Percentiles rank a stretch among this genome's conserved stretches.
Conservation (phyloP, 2,888 invertebrate species). For the Pachliopta kotzebuea region DNA sequence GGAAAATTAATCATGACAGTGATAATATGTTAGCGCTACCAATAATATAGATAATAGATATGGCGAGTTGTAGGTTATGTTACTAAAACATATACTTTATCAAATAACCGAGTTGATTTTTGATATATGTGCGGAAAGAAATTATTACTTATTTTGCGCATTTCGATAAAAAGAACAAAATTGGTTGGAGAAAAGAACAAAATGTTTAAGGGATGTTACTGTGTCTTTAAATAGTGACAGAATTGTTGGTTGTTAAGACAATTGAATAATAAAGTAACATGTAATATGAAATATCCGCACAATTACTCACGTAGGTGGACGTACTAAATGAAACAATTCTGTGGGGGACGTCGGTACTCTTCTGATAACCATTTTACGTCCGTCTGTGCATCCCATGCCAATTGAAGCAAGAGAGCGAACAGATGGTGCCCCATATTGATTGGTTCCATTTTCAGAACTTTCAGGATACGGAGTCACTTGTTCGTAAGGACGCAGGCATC, state of each 20-base stretch:
- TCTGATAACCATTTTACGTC: conserved; percentile 90
- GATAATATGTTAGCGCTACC: background rate
- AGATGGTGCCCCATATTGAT: conserved; percentile 85
- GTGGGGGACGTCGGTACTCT: conserved; percentile 92
- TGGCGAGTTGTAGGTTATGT: conserved; percentile 26
- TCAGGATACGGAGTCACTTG: conserved; percentile 73
- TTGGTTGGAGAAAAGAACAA: background rate
- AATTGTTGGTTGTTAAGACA: conserved; percentile 51
- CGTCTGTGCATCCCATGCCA: conserved; percentile 94
- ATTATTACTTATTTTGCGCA: conserved; percentile 4
- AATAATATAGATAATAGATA: conserved; percentile 7
- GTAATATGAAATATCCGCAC: conserved; percentile 63
- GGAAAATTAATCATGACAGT: background rate
- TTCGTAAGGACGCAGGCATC: conserved; percentile 73
- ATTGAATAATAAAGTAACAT: conserved; percentile 72
- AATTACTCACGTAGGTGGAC: conserved; percentile 89
- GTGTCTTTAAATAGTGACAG: conserved; percentile 5
- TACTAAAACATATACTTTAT: conserved; percentile 14
- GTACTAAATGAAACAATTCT: conserved; percentile 91
- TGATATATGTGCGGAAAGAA: conserved; percentile 8
- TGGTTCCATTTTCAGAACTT: conserved; percentile 82
- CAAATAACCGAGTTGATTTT: conserved; percentile 5
- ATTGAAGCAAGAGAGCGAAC: conserved; percentile 90
- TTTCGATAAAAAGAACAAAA: conserved; percentile 7
- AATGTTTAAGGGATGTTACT: background rate